These are phyloP conservation scores for Apis dorsata DNA, from an alignment of 1,140 invertebrate genomes.

Conservation along the genomic window DNA sequence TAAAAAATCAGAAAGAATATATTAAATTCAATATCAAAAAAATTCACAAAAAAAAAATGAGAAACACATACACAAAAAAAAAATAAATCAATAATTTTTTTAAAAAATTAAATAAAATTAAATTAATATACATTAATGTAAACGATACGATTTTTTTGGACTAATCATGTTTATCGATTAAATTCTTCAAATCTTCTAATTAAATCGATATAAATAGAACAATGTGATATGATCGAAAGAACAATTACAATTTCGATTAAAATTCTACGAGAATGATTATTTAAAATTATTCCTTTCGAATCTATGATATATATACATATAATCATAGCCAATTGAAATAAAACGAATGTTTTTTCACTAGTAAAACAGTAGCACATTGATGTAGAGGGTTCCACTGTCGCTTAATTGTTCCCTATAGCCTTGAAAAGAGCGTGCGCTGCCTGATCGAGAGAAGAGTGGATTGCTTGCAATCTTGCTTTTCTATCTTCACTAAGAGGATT, in stretches of 20 bases:
- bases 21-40: no score
- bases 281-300: no score
- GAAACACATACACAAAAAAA: no score
- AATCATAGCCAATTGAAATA: not conserved
- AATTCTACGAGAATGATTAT: no score
- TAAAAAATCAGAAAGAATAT: no score
- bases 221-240: no score
- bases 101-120: no score
- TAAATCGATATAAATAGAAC: no score
- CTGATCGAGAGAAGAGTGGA: no score
- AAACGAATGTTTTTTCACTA: not conserved
- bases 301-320: no score
- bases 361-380: not conserved
- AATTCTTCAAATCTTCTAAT: not conserved
- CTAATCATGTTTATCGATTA: not conserved
- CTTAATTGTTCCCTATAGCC: conserved; percentile 23
- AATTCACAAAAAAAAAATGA: no score
- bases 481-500: not conserved
- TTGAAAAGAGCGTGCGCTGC: conserved; percentile 19
- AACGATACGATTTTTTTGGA: not conserved
- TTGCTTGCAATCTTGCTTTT: conserved; percentile 20
- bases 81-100: no score
- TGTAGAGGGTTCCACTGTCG: conserved; percentile 11
- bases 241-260: not conserved
- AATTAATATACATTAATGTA: not conserved